A percentile compares a stretch with the other conserved stretches of the same genome.
Conservation (phyloP, 2,888 invertebrate genomes). For the Halictus quadricinctus region DNA sequence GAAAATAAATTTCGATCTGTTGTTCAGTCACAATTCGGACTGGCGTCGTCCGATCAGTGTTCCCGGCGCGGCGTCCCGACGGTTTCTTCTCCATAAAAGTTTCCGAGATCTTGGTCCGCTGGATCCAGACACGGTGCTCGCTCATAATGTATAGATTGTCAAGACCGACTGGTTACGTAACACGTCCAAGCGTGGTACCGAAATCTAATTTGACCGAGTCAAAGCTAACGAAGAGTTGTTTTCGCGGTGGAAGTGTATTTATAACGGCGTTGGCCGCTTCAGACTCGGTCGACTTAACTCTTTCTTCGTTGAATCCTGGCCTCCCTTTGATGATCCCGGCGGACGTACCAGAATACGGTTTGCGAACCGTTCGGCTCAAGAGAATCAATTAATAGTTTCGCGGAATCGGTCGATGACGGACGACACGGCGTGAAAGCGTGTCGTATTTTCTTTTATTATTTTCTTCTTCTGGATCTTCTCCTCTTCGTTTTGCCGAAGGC, state of each 20-base stretch:
- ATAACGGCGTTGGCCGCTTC: slow-evolving; percentile 56
- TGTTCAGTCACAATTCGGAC: not conserved
- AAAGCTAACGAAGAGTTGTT: slow-evolving; percentile 68
- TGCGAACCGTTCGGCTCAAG: not conserved
- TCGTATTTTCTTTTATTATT: not conserved
- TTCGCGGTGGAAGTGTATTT: slow-evolving; percentile 62
- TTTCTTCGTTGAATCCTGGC: slow-evolving; percentile 49
- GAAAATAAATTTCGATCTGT: not conserved
- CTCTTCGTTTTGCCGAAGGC: not conserved
- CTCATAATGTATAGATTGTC: slow-evolving; percentile 42
- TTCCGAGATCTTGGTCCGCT: not conserved
- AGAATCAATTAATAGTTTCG: slow-evolving; percentile 20
- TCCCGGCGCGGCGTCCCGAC: too few species aligned
- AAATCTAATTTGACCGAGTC: slow-evolving; percentile 67
- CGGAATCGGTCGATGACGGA: slow-evolving; percentile 4
- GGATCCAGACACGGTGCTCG: not conserved
- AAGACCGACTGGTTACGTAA: slow-evolving; percentile 58
- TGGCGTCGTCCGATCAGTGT: not conserved
- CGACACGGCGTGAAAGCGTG: not conserved
- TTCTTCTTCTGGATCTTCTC: not conserved
- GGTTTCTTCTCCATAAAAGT: not conserved
- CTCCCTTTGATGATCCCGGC: slow-evolving; percentile 46
- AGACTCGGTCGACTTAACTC: slow-evolving; percentile 41
- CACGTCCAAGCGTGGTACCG: slow-evolving; percentile 33
- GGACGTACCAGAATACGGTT: not conserved